Conservation (phyloP, 2,113 vertebrate species). For the Oriolus oriolus region DNA sequence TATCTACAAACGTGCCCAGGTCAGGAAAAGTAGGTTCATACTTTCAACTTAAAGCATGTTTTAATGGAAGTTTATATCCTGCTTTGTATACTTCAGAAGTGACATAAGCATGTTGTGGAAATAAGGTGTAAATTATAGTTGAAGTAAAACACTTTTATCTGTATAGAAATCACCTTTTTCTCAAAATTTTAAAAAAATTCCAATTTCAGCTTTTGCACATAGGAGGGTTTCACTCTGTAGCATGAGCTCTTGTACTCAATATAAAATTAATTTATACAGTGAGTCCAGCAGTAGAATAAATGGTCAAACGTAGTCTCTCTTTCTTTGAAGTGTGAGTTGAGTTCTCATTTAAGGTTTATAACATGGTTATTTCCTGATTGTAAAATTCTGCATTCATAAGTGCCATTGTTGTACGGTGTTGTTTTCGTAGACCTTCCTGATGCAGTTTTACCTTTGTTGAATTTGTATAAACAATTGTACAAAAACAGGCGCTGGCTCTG, state of each 20-base stretch:
- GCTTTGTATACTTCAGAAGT: slow-evolving; percentile 71
- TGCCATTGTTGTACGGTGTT: slow-evolving; percentile 80
- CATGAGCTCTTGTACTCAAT: slow-evolving; percentile 72
- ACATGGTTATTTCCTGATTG: slow-evolving; percentile 69
- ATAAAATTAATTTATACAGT: slow-evolving; percentile 69
- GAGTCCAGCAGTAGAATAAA: slow-evolving; percentile 71
- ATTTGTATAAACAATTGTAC: slow-evolving; percentile 82
- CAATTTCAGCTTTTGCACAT: slow-evolving; percentile 70
- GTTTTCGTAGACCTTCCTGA: slow-evolving; percentile 74
- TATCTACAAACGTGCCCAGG: slow-evolving; percentile 70
- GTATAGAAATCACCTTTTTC: slow-evolving; percentile 70
- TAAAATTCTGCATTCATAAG: slow-evolving; percentile 74
- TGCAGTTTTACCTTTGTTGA: slow-evolving; percentile 78
- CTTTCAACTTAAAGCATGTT: slow-evolving; percentile 76
- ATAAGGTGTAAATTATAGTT: slow-evolving; percentile 71
- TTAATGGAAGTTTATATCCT: slow-evolving; percentile 70
- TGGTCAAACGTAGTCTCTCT: slow-evolving; percentile 62
- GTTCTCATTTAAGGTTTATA: slow-evolving; percentile 69
- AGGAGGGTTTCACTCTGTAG: slow-evolving; percentile 71
- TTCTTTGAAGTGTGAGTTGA: slow-evolving; percentile 69
- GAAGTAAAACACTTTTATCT: slow-evolving; percentile 67
- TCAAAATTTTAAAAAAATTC: slow-evolving; percentile 64
- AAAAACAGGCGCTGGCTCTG: slow-evolving; percentile 59
- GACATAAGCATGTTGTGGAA: slow-evolving; percentile 75
- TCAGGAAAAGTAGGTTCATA: slow-evolving; percentile 61